Base-by-base conservation (phyloP, 2,797 vertebrate genomes). In the Sebastes melanostomus region DNA sequence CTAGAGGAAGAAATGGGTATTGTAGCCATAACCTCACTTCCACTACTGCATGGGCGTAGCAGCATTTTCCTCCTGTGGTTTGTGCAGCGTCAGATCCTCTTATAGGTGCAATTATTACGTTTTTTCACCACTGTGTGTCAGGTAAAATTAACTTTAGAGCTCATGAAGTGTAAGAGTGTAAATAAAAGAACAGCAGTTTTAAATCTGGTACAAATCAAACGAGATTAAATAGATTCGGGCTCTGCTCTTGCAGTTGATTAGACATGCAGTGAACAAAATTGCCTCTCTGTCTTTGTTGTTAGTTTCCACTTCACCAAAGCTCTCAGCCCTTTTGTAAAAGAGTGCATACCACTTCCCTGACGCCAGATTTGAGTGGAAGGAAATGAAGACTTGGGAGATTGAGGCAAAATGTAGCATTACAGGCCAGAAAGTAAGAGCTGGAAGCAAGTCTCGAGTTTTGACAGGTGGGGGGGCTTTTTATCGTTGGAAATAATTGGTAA, bases 41-140 rank as follows among this genome's bases (percentile, higher is more conserved):
- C 78, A 76, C 80, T 85, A 25, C 88, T 92, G 86, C 89, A 90
- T 91, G 89, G 90, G 89, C 75, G 86, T 90, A 89, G 89, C 87
- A 86, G 86, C 80, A 24, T 80, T 88, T 68, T 78, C 72, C 67
- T 81, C 16, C 88, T 87, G 82, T 84, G 69, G 30, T 76, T 83
- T 87, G 69, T 85, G 68, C 81, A 61, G 78, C 59, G 8, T 85
- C 65, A 61, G 36, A 79, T 68, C 78, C 66, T 71, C 38, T 62
- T 54, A 54, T 52, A 59, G 78, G 80, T 81, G 71, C 60, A 82
- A 18, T 81, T 77, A 36, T 78, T 30, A 5, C 20, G 55, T 22
- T 77, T 65, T 67, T 38, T 77, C 66, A 72, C 68, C 50, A 32
- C 55, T 78, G 22, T 77, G 6, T 74, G 58, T 77, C 27, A 72